These are phyloP conservation scores for Crepidodera aurea DNA, from an alignment of 2,888 invertebrate genomes.

Conservation along the genomic window DNA sequence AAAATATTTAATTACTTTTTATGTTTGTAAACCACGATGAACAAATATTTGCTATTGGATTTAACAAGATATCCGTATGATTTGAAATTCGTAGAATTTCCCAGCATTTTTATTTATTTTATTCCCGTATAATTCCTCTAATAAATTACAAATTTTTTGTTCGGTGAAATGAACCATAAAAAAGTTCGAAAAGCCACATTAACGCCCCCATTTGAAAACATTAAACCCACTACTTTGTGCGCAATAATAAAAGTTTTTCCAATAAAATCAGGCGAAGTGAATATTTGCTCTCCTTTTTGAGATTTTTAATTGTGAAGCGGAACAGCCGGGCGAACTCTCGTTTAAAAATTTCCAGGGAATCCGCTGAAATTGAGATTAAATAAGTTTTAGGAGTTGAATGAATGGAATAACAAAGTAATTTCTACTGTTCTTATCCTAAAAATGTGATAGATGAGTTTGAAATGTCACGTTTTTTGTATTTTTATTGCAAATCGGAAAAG, in stretches of 20 bases:
- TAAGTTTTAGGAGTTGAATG: slow-evolving; percentile 14
- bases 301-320: slow-evolving; percentile 11
- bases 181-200: slow-evolving; percentile 6
- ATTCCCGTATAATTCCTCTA: too few species aligned
- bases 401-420: slow-evolving; percentile 12
- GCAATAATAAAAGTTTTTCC: slow-evolving; percentile 4
- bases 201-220: slow-evolving; percentile 10
- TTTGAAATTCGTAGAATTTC: too few species aligned
- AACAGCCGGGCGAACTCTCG: not conserved
- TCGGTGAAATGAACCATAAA: slow-evolving; percentile 1
- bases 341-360: slow-evolving; percentile 19
- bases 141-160: not conserved
- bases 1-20: too few species aligned
- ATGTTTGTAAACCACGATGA: too few species aligned
- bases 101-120: too few species aligned
- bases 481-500: not conserved
- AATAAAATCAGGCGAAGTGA: not conserved
- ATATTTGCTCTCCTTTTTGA: slow-evolving; percentile 13
- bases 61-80: too few species aligned
- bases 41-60: too few species aligned
- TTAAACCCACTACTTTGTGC: not conserved
- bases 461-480: not conserved
- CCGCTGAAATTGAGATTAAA: slow-evolving; percentile 17
- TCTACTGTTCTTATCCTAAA: not conserved
- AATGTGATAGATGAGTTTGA: slow-evolving; percentile 12